phyloP scores from a whole-genome alignment of 1,140 invertebrate genomes.

The Drosophila ananassae region DNA sequence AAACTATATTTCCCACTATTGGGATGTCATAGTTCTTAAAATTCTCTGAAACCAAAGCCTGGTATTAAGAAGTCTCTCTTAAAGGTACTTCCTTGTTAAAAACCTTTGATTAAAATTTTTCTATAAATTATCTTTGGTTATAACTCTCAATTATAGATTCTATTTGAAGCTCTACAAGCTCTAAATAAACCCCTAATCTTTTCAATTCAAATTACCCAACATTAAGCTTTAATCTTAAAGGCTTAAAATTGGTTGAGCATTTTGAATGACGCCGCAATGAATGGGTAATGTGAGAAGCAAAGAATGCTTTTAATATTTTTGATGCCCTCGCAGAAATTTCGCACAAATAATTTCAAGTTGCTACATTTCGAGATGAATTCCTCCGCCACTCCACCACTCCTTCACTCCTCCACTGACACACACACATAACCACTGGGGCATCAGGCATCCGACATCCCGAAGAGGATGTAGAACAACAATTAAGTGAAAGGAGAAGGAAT shows the following conservation, averaged over 20 bases:
- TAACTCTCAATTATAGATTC: too few species aligned
- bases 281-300: slow-evolving; percentile 4
- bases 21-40: too few species aligned
- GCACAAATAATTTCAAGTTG: slow-evolving; percentile 63
- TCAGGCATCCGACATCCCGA: slow-evolving; percentile 9
- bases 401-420: neutral
- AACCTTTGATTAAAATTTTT: too few species aligned
- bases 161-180: neutral
- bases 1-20: too few species aligned
- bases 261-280: neutral
- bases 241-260: neutral
- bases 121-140: too few species aligned
- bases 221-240: neutral
- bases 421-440: slow-evolving; percentile 15
- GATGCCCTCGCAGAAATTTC: slow-evolving; percentile 30
- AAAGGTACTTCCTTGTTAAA: too few species aligned
- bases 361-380: slow-evolving; percentile 54
- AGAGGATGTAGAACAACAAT: slow-evolving; percentile 55
- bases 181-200: neutral
- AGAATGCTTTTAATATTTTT: slow-evolving; percentile 34
- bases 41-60: too few species aligned
- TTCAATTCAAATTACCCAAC: neutral
- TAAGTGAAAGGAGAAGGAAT: slow-evolving; percentile 42
- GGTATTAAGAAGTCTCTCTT: too few species aligned
- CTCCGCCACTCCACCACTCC: slow-evolving; percentile 3